Percentiles rank a stretch among this genome's conserved stretches.
These are phyloP conservation scores for Miniopterus natalensis DNA, from an alignment of 2,113 vertebrate genomes.

Conservation along the genomic window DNA sequence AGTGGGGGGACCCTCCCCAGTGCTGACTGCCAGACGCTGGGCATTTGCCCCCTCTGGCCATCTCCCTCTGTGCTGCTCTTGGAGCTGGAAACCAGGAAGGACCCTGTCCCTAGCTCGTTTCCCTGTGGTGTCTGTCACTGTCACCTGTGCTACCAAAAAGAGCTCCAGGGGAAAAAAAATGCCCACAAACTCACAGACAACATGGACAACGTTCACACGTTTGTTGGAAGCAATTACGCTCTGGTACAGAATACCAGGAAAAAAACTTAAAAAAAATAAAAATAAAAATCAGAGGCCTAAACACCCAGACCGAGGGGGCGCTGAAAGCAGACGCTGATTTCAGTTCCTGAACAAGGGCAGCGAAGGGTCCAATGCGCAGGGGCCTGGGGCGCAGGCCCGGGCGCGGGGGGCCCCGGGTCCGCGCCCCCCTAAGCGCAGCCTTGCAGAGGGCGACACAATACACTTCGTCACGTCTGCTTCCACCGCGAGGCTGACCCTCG, in stretches of 20 bases:
- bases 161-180: not conserved
- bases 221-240: slow-evolving; percentile 4
- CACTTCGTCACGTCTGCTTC: not conserved
- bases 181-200: not conserved
- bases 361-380: accelerated
- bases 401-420: not conserved
- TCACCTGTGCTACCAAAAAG: not conserved
- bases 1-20: not conserved
- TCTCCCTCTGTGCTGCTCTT: not conserved
- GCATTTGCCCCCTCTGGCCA: not conserved
- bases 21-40: not conserved
- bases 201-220: not conserved
- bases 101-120: not conserved
- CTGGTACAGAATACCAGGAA: not conserved
- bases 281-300: not conserved
- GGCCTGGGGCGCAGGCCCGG: accelerated
- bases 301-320: not conserved
- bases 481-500: slow-evolving; percentile 62
- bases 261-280: not conserved
- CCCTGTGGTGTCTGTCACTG: not conserved
- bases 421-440: not conserved
- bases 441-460: not conserved
- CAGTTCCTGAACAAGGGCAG: not conserved
- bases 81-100: not conserved
- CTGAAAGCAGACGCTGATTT: not conserved